Evolutionary conservation across 2,888 invertebrate genomes (phyloP), one percentile per base, ranked within the genome.

Genomic region (Drosophila differens): DNA sequence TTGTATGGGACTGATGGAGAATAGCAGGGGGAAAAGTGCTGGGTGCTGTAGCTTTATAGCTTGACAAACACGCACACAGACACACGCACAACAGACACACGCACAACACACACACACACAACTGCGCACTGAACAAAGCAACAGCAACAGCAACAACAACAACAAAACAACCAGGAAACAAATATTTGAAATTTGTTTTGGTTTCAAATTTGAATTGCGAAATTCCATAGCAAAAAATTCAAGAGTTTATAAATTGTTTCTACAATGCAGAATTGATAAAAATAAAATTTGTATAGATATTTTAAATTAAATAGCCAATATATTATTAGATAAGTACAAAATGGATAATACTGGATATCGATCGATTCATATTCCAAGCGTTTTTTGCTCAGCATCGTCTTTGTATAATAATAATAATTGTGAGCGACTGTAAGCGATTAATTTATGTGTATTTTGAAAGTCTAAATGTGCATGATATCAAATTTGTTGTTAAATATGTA

Each of bases 401-500:
- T 47, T 63, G n/a, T 55, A 60, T 30, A 61, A 44, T 54, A 37
- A 44, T 54, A 37, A 32, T 62, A 57, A 16, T 58, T 71, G 52
- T 52, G 57, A 57, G 72, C 68, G 47, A 54, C 55, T 65, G 54
- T 53, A 64, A 53, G 4, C 44, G 35, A 30, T 30, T 6, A 25
- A 49, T 25, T 33, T 32, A 41, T 62, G 28, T 53, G 49, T 57
- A 47, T 63, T 37, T 65, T 54, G 57, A 30, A 37, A 39, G 30
- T 68, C 49, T 76, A 57, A 61, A 62, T 80, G 58, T 69, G 72
- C 69, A 81, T 60, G 37, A 65, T 66, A 37, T 61, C 41, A 69
- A 75, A 73, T 74, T 84, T 86, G 76, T 86, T 85, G 84, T 84
- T 82, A 61, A 81, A 73, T 47, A 44, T 59, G 44, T 59, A 73